Evolutionary conservation across 2,888 invertebrate genomes (phyloP), one percentile per base, ranked within the genome.

Genomic region (Plebejus melissa): DNA sequence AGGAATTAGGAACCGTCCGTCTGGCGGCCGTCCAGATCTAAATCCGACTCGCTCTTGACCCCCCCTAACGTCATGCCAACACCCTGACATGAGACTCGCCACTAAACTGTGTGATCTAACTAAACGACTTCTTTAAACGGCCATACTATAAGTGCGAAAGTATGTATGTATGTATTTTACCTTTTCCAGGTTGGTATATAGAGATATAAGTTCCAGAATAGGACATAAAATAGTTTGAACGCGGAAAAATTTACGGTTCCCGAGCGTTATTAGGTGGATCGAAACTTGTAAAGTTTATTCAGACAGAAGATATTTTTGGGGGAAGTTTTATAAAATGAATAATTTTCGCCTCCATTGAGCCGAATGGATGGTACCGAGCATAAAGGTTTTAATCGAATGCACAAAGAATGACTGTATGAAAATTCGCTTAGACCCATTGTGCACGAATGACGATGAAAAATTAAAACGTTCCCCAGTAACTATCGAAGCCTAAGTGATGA

Each of bases 401-500:
- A 87, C 84, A 85, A 83, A 85, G 86, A 86, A 89, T 93, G 93
- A 93, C 90, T 91, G 80, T 86, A 87, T 88, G 87, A 90, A 75
- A 88, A 86, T 87, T 87, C 83, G 80, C 85, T 86, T 82, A 83
- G 82, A 83, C 83, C 88, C 85, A 89, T 93, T 93, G 91, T 91
- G 84, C 83, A 83, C 81, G 87, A 89, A 91, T 93, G 93, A 93
- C 93, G 90, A 82, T 85, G 93, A 88, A 88, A 88, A 89, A 91
- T 93, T 93, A 93, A 91, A 91, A 91, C 90, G 88, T 91, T 87
- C 82, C 83, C 85, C 89, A 91, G 91, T 91, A 92, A 93, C 93
- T 93, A 93, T 93, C 93, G 89, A 90, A 88, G 90, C 85, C 90
- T 93, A 93, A 93, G 93, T 93, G 93, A 90, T 91, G 86, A 82